These are phyloP conservation scores for Bostrychus sinensis DNA, from an alignment of 2,113 vertebrate genomes.

Conservation along the genomic window DNA sequence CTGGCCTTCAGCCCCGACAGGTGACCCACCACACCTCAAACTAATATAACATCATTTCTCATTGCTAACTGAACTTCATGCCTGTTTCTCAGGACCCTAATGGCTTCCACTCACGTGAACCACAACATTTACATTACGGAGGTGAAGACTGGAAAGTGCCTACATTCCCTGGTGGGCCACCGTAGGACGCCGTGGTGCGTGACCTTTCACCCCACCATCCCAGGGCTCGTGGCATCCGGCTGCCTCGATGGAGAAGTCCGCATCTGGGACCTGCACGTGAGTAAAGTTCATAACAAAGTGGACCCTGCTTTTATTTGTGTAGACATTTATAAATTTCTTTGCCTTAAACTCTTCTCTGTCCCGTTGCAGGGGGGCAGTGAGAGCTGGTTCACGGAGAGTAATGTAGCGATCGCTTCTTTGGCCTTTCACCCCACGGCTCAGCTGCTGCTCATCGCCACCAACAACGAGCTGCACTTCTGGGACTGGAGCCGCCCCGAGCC, in stretches of 20 bases:
- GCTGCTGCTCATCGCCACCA: slow-evolving; percentile 96
- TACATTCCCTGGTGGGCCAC: slow-evolving; percentile 97
- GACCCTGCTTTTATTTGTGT: background rate
- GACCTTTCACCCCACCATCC: slow-evolving; percentile 98
- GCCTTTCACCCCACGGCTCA: slow-evolving; percentile 98
- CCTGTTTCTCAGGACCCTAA: slow-evolving; percentile 86
- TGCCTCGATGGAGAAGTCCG: slow-evolving; percentile 98
- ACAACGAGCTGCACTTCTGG: slow-evolving; percentile 99
- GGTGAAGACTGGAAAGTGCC: slow-evolving; percentile 97
- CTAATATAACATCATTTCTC: too few relatives aligned
- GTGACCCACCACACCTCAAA: too few relatives aligned
- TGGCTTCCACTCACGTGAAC: slow-evolving; percentile 99
- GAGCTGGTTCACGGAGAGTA: slow-evolving; percentile 99
- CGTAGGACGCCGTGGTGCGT: slow-evolving; percentile 98
- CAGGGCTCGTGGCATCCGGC: slow-evolving; percentile 96
- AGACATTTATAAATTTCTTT: too few relatives aligned
- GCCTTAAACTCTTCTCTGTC: background rate
- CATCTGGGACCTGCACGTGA: slow-evolving; percentile 99
- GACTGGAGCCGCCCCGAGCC: slow-evolving; percentile 98
- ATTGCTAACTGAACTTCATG: too few relatives aligned
- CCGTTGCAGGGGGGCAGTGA: slow-evolving; percentile 91
- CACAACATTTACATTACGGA: slow-evolving; percentile 99
- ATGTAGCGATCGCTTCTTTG: slow-evolving; percentile 96
- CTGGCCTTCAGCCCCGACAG: slow-evolving; percentile 99
- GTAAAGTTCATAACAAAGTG: slow-evolving; percentile 52